Evolutionary conservation across 2,888 invertebrate species (phyloP).

Genomic region (Alcis repandata): DNA sequence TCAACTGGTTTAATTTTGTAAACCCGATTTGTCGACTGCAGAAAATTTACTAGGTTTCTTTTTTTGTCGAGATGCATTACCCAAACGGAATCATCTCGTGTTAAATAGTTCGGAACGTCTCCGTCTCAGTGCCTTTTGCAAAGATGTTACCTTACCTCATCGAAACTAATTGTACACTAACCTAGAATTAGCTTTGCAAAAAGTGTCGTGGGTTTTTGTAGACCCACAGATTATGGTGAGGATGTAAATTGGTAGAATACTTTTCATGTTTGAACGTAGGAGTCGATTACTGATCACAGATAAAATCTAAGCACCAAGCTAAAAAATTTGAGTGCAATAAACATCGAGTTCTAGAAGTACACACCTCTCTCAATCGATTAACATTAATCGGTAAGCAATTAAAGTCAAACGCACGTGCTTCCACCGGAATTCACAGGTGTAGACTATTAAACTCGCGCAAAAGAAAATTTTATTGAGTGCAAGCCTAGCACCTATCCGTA

Average conservation of each 20-base stretch:
- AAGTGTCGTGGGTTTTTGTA: constrained; percentile 10
- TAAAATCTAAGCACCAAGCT: background rate
- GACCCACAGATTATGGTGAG: constrained; percentile 12
- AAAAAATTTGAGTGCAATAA: background rate
- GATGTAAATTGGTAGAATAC: constrained; percentile 8
- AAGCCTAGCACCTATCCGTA: constrained; percentile 7
- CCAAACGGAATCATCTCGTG: constrained; percentile 24
- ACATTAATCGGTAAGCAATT: constrained; percentile 6
- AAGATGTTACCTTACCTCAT: constrained; percentile 35
- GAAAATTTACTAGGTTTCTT: constrained; percentile 2
- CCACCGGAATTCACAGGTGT: constrained; percentile 19
- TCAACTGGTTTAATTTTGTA: constrained; percentile 2
- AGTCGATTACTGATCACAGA: background rate
- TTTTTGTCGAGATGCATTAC: constrained; percentile 20
- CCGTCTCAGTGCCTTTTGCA: constrained; percentile 28
- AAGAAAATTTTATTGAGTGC: background rate
- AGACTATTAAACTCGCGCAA: constrained; percentile 2
- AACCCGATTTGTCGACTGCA: background rate
- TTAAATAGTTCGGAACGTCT: constrained; percentile 45
- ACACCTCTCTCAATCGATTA: background rate
- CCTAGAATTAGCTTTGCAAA: constrained; percentile 23
- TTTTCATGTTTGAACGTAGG: background rate
- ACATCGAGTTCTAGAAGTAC: background rate
- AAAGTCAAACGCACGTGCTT: constrained; percentile 6
- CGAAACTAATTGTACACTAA: constrained; percentile 33